Evolutionary conservation across 2,113 vertebrate genomes (phyloP).

Genomic region (Microcebus tavaratra): DNA sequence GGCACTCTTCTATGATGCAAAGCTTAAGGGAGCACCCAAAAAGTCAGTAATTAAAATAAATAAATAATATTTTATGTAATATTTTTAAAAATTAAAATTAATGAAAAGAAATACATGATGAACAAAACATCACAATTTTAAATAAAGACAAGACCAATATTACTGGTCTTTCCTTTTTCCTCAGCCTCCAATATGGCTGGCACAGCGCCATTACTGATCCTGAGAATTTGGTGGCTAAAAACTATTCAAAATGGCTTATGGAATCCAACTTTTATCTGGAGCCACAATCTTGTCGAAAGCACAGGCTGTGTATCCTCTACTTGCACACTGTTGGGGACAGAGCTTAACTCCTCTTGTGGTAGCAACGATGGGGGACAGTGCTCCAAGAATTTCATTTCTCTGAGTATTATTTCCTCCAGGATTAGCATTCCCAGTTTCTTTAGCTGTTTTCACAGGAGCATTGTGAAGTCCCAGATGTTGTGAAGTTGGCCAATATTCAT

Average conservation of each 20-base stretch:
- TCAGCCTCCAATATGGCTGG: background rate
- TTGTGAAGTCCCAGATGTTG: background rate
- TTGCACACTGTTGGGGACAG: fast-evolving
- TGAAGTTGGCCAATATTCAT: background rate
- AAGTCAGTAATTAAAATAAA: background rate
- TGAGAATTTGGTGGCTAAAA: background rate
- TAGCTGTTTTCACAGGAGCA: background rate
- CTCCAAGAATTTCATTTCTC: background rate
- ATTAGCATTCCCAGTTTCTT: background rate
- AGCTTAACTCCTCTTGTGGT: background rate
- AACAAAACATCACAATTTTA: background rate
- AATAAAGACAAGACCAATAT: background rate
- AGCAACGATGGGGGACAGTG: background rate
- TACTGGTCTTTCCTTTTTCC: background rate
- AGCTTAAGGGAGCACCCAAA: background rate
- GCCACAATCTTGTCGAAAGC: background rate
- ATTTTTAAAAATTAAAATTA: background rate
- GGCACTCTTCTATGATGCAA: background rate
- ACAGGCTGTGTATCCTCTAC: background rate
- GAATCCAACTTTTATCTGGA: background rate
- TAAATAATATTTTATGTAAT: background rate
- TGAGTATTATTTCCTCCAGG: background rate
- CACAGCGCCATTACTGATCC: background rate
- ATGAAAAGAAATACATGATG: background rate
- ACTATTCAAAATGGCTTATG: background rate